phyloP scores from a whole-genome alignment of 2,113 vertebrate genomes.

The Elephas maximus region DNA sequence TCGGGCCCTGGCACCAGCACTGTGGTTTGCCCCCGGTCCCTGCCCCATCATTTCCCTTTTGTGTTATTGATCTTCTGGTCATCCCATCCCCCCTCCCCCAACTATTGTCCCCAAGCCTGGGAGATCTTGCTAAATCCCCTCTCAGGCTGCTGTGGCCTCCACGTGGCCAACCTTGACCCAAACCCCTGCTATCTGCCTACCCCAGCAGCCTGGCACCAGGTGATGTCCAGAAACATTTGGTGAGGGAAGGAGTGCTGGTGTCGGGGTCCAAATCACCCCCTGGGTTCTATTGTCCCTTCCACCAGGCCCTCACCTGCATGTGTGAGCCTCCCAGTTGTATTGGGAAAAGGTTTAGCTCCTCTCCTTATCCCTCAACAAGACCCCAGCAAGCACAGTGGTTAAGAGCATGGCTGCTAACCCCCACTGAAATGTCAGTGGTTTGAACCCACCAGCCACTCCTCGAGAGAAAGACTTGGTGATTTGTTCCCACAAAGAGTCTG shows the following conservation, averaged over 20 bases:
- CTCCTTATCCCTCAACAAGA: neutral
- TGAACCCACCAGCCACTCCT: too few relatives aligned
- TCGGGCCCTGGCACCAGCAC: accelerated
- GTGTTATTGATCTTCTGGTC: accelerated
- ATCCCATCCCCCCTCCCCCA: accelerated
- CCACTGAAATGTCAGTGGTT: too few relatives aligned
- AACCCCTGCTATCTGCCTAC: too few relatives aligned
- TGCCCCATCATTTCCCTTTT: neutral
- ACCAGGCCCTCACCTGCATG: neutral
- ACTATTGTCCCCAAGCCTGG: neutral
- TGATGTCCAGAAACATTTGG: accelerated
- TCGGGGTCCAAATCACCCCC: accelerated
- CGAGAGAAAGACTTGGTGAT: too few relatives aligned
- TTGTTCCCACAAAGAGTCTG: too few relatives aligned
- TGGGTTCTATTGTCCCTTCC: neutral
- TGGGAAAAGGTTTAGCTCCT: conserved; percentile 12
- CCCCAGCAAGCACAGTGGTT: too few relatives aligned
- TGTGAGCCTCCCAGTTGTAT: neutral
- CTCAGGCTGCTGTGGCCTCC: neutral
- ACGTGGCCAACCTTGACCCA: neutral
- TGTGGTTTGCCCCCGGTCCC: too few relatives aligned
- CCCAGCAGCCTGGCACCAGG: neutral
- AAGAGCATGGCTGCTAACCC: too few relatives aligned
- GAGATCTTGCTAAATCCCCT: neutral
- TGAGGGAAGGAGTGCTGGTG: neutral